Evolutionary conservation across 2,113 vertebrate species (phyloP).

Genomic region (Diadophis punctatus): DNA sequence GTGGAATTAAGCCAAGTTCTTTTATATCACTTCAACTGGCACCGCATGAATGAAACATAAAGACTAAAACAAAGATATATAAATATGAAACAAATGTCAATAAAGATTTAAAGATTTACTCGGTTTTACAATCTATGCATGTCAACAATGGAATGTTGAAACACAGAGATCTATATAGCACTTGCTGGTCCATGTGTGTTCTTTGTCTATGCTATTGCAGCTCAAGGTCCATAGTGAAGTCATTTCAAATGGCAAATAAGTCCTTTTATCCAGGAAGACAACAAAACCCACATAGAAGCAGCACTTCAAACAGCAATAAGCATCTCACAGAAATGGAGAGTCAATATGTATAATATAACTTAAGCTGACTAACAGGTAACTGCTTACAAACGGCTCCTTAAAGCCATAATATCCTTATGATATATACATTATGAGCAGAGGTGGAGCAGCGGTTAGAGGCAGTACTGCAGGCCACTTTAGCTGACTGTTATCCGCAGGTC

Average conservation of each 20-base stretch:
- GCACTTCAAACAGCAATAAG: neutral
- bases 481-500: no score
- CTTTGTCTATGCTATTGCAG: neutral
- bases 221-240: neutral
- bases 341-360: neutral
- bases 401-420: neutral
- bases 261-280: neutral
- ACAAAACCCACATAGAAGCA: neutral
- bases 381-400: neutral
- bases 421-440: no score
- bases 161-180: neutral
- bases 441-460: no score
- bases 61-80: neutral
- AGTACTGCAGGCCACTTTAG: no score
- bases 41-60: neutral
- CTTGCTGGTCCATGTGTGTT: neutral
- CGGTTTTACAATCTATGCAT: neutral
- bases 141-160: neutral
- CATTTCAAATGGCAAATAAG: neutral
- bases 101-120: neutral
- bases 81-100: neutral
- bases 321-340: neutral
- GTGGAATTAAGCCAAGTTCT: slow-evolving; percentile 10
- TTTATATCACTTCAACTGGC: neutral
- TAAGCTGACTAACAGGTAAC: neutral